These are phyloP conservation scores for Leptogaster cylindrica DNA, from an alignment of 2,888 invertebrate species.

Conservation along the genomic window DNA sequence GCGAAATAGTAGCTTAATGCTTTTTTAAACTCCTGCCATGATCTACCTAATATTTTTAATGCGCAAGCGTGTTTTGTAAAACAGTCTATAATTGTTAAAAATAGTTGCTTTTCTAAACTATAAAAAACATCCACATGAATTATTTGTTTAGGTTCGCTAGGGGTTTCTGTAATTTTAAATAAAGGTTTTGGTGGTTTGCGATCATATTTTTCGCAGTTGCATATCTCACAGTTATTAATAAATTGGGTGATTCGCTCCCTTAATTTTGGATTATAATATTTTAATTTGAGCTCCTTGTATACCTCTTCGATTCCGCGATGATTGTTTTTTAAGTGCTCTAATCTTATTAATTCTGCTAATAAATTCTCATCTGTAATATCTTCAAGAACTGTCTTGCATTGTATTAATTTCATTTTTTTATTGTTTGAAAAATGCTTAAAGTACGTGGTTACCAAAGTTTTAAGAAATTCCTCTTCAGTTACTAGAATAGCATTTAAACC, in stretches of 20 bases:
- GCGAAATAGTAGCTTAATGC: background rate
- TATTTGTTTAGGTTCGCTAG: slow-evolving; percentile 6
- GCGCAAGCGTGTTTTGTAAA: slow-evolving; percentile 38
- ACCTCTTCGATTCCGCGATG: no score
- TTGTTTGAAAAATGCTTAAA: no score
- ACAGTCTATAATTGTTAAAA: slow-evolving; percentile 41
- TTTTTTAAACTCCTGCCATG: slow-evolving; percentile 36
- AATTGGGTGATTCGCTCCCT: no score
- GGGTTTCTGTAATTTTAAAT: slow-evolving; percentile 26
- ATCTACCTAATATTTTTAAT: slow-evolving; percentile 19
- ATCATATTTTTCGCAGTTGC: no score
- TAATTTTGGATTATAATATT: no score
- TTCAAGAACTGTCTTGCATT: background rate
- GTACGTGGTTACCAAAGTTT: background rate
- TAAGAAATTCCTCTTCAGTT: background rate
- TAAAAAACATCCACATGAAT: slow-evolving; percentile 42
- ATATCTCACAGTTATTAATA: no score
- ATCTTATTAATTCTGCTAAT: no score
- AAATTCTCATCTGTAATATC: slow-evolving; percentile 1
- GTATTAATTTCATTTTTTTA: no score
- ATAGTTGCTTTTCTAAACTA: slow-evolving; percentile 17
- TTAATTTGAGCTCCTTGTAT: no score
- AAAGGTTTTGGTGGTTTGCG: background rate
- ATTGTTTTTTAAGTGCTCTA: no score
- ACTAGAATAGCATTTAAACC: background rate